These are phyloP conservation scores for Podocnemis expansa DNA, from an alignment of 2,113 vertebrate species.

Conservation along the genomic window DNA sequence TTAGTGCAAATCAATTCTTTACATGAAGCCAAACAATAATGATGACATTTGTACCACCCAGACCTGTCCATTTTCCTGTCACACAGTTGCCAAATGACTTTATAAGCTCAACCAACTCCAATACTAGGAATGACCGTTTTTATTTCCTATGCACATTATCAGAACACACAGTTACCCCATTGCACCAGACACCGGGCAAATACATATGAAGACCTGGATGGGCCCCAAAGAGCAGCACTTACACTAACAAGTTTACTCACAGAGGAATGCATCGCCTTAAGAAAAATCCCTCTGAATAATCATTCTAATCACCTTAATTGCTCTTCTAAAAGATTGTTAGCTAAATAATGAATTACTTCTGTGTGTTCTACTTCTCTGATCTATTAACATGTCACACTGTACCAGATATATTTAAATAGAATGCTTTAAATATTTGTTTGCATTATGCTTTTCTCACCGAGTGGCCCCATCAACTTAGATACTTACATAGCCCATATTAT, in stretches of 20 bases:
- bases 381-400: neutral
- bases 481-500: neutral
- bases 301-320: neutral
- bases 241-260: neutral
- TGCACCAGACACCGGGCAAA: neutral
- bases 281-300: neutral
- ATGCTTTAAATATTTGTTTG: neutral
- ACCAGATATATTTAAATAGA: neutral
- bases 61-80: neutral
- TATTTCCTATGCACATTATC: neutral
- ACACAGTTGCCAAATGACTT: neutral
- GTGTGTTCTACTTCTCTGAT: rapidly evolving
- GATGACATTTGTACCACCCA: rapidly evolving
- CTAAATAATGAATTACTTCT: neutral
- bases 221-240: neutral
- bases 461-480: neutral
- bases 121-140: neutral
- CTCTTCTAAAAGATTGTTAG: rapidly evolving
- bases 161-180: neutral
- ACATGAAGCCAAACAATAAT: neutral
- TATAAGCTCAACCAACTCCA: neutral
- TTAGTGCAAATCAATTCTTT: rapidly evolving
- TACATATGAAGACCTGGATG: neutral
- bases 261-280: neutral
- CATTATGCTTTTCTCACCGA: rapidly evolving